Base-by-base conservation (phyloP, 2,888 invertebrate genomes). In the Thera britannica region DNA sequence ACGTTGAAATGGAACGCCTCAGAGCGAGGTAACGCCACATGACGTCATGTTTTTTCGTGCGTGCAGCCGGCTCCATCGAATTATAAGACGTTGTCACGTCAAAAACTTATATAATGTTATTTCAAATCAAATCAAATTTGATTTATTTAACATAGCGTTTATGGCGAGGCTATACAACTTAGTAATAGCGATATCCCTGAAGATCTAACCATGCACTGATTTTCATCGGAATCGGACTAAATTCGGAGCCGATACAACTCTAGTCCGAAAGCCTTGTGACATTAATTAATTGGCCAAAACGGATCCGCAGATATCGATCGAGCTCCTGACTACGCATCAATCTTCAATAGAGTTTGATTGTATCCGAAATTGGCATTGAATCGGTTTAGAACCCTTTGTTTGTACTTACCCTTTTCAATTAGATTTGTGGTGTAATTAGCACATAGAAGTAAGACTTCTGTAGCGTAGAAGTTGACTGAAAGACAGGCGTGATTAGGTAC, bases 261-360 rank as follows among this genome's bases (percentile, higher is more conserved):
- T 67, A 63, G 56, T 51, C 9, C 9, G 11, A 70, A 69, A 57
- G 57, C 23, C 68, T 64, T 36, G 71, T 56, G 70, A 72, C 73
- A 74, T 72, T 69, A 74, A 75, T 74, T 75, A 75, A 75, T 74
- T 72, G 72, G 62, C 60, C 62, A 66, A 72, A 73, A 75, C 73
- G 71, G 72, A 75, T 71, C 65, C 65, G 66, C 69, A 64, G 57
- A 58, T 2, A 46, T 46, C 9, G 72, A 75, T 70, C 67, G 69
- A 62, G 57, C 63, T 64, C 72, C 72, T 75, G 74, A 74, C 63
- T 64, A 64, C 66, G 67, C 62, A 73, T 75, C 75, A 70, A 68
- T 75, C 75, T 72, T 72, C 70, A 74, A 75, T 74, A 71, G 23
- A 65, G 68, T 66, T 71, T 73, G 69, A 74, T 72, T 72, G 68